Percentiles rank a stretch among this genome's conserved stretches.
phyloP scores from a whole-genome alignment of 2,888 invertebrate genomes.

The Cenopis cana region DNA sequence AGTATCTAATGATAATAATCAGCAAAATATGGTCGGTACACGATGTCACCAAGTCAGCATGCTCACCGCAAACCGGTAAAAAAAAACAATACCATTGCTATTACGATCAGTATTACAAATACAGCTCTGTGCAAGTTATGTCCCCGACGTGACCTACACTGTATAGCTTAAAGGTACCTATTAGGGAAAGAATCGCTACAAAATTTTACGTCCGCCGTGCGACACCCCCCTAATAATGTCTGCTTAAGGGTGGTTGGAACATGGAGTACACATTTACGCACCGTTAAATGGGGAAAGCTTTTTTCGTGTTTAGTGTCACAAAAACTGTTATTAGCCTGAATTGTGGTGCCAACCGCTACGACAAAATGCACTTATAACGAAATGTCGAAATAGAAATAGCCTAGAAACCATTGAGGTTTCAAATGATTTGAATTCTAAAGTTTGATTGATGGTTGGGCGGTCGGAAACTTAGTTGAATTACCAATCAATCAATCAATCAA shows the following conservation, averaged over 20 bases:
- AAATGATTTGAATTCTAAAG: slow-evolving; percentile 9
- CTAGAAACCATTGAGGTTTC: background rate
- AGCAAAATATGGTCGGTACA: background rate
- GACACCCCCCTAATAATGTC: slow-evolving; percentile 84
- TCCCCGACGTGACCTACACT: slow-evolving; percentile 74
- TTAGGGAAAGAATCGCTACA: slow-evolving; percentile 81
- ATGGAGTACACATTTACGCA: slow-evolving; percentile 84
- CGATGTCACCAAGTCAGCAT: background rate
- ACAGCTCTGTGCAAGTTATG: slow-evolving; percentile 66
- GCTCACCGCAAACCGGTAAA: background rate
- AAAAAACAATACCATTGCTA: slow-evolving; percentile 18
- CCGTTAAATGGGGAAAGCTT: slow-evolving; percentile 84
- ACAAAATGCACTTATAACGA: slow-evolving; percentile 52
- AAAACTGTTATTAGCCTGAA: slow-evolving; percentile 84
- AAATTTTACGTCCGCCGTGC: slow-evolving; percentile 78
- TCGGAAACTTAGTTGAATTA: slow-evolving; percentile 10
- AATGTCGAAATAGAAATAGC: slow-evolving; percentile 29
- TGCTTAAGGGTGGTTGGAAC: slow-evolving; percentile 82
- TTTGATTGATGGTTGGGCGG: slow-evolving; percentile 22
- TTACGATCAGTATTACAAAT: slow-evolving; percentile 47
- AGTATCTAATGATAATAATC: background rate
- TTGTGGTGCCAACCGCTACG: slow-evolving; percentile 69
- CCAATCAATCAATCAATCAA: too few relatives aligned
- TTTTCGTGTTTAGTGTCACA: slow-evolving; percentile 85
- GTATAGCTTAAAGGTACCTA: slow-evolving; percentile 70